phyloP scores from a whole-genome alignment of 2,797 vertebrate species.

The Cyprinella venusta region DNA sequence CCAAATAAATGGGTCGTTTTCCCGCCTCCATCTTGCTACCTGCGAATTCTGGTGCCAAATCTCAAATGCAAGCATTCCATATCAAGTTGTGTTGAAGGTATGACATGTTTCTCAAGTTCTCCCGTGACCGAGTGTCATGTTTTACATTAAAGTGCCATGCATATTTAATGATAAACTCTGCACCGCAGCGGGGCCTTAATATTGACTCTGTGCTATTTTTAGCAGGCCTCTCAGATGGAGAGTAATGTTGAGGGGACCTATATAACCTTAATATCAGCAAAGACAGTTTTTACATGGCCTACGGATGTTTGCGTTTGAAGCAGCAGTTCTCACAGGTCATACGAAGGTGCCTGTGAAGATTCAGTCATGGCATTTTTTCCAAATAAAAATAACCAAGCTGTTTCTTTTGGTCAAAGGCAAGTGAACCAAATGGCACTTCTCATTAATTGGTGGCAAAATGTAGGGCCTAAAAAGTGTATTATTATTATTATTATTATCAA shows the following conservation, averaged over 20 bases:
- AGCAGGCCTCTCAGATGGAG: conserved; percentile 58
- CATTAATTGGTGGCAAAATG: neutral
- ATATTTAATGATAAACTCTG: conserved; percentile 72
- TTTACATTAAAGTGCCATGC: conserved; percentile 74
- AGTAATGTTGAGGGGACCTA: conserved; percentile 63
- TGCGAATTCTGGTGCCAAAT: neutral
- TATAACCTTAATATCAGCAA: conserved; percentile 79
- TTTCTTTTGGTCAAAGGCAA: neutral
- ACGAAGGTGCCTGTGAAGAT: neutral
- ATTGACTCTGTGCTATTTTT: conserved; percentile 70
- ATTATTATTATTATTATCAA: neutral
- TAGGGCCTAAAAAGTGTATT: neutral
- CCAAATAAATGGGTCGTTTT: conserved; percentile 33
- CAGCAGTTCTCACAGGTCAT: conserved; percentile 66
- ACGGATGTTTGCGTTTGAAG: conserved; percentile 72
- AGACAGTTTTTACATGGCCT: conserved; percentile 65
- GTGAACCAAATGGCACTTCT: neutral
- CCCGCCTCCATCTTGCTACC: neutral
- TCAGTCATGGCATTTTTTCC: neutral
- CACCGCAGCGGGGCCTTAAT: conserved; percentile 49
- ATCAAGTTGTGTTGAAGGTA: conserved; percentile 30
- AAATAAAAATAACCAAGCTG: neutral
- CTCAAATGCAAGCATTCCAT: conserved; percentile 8
- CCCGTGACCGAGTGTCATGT: conserved; percentile 68
- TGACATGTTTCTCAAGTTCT: conserved; percentile 34